Evolutionary conservation across 2,888 invertebrate species (phyloP).

Genomic region (Parnassius apollo): DNA sequence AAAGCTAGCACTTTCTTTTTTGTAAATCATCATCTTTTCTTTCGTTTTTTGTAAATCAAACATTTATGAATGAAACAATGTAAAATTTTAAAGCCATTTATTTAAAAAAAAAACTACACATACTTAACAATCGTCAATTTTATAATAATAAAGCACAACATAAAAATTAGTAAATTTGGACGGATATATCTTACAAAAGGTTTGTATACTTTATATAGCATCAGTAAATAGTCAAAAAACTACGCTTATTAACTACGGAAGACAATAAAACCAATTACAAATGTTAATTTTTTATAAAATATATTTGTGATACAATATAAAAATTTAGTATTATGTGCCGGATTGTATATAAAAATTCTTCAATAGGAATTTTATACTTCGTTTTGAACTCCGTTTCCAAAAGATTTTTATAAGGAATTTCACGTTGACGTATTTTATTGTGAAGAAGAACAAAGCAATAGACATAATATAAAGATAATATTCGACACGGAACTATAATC

Average conservation of each 20-base stretch:
- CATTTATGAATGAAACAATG: conserved; percentile 32
- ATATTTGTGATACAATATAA: too few species aligned
- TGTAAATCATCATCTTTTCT: too few species aligned
- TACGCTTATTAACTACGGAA: conserved; percentile 17
- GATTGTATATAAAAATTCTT: too few species aligned
- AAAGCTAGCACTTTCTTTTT: too few species aligned
- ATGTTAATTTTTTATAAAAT: too few species aligned
- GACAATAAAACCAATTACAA: not conserved
- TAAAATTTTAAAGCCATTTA: conserved; percentile 6
- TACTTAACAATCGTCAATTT: conserved; percentile 21
- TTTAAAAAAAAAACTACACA: conserved; percentile 23
- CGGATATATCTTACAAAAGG: conserved; percentile 43
- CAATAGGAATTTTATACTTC: too few species aligned
- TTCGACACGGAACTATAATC: not conserved
- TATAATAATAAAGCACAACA: conserved; percentile 52
- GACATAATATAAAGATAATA: not conserved
- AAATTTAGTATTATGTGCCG: too few species aligned
- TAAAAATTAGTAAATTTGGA: conserved; percentile 74
- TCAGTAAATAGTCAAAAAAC: conserved; percentile 1
- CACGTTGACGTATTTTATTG: too few species aligned
- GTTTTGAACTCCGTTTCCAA: too few species aligned
- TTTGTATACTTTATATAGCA: not conserved
- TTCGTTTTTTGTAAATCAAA: not conserved
- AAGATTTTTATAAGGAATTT: too few species aligned
- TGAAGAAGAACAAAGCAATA: too few species aligned